Evolutionary conservation across 2,888 invertebrate genomes (phyloP).

Genomic region (Agrochola macilenta): DNA sequence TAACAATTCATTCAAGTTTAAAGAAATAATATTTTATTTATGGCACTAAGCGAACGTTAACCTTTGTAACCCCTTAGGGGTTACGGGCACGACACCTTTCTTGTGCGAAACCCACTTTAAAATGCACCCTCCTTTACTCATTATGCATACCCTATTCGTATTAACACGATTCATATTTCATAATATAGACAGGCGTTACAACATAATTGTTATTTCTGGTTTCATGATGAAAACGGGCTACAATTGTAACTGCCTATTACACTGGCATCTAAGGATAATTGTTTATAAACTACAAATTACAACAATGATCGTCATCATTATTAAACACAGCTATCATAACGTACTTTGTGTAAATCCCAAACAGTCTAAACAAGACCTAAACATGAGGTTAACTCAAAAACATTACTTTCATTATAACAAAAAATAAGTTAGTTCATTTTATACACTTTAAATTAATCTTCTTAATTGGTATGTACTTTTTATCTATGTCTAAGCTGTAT

Average conservation of each 20-base stretch:
- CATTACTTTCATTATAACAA: no score
- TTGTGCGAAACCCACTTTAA: slow-evolving; percentile 45
- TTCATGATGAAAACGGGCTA: not conserved
- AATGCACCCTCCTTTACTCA: slow-evolving; percentile 46
- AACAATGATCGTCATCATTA: not conserved
- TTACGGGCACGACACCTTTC: slow-evolving; percentile 35
- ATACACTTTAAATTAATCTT: no score
- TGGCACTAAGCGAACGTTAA: slow-evolving; percentile 40
- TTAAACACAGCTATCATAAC: not conserved
- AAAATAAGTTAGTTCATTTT: no score
- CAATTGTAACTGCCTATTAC: not conserved
- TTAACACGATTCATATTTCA: slow-evolving; percentile 49
- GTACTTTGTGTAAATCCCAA: not conserved
- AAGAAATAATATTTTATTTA: slow-evolving; percentile 40
- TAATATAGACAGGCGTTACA: slow-evolving; percentile 23
- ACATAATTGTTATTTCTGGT: slow-evolving; percentile 15
- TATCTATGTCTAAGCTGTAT: no score
- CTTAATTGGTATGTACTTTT: no score
- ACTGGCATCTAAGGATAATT: not conserved
- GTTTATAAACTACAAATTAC: no score
- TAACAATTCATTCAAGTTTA: not conserved
- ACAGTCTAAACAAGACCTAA: not conserved
- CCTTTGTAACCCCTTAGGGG: slow-evolving; percentile 36
- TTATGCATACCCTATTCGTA: slow-evolving; percentile 22
- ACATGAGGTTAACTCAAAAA: not conserved